These are phyloP conservation scores for Corvus hawaiiensis DNA, from an alignment of 2,113 vertebrate genomes.

Conservation along the genomic window DNA sequence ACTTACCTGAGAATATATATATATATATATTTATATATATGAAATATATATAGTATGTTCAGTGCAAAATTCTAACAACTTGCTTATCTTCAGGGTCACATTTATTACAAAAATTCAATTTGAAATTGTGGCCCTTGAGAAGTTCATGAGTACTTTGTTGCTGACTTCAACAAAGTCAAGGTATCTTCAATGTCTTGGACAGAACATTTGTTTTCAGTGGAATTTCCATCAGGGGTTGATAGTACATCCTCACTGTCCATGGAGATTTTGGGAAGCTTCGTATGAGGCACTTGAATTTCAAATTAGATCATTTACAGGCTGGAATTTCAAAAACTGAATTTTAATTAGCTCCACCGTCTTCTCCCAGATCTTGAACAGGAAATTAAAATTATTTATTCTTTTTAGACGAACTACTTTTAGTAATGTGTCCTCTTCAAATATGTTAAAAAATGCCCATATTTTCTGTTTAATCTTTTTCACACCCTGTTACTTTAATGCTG, in stretches of 20 bases:
- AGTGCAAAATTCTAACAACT: neutral
- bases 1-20: neutral
- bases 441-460: rapidly evolving
- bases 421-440: neutral
- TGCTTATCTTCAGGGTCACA: neutral
- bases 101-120: neutral
- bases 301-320: neutral
- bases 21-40: neutral
- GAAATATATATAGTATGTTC: neutral
- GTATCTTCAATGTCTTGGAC: neutral
- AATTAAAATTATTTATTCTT: neutral
- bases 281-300: neutral
- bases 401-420: neutral
- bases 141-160: neutral
- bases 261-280: neutral
- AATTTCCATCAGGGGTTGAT: neutral
- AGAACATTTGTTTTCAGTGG: neutral
- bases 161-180: neutral
- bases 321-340: neutral
- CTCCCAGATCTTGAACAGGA: neutral
- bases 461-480: neutral
- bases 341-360: neutral
- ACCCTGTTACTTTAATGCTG: rapidly evolving
- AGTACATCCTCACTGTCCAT: neutral
- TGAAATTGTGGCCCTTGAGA: neutral